Evolutionary conservation across 2,113 vertebrate species (phyloP), one percentile per base, ranked within the genome.

Genomic region (Chaetops frenatus): DNA sequence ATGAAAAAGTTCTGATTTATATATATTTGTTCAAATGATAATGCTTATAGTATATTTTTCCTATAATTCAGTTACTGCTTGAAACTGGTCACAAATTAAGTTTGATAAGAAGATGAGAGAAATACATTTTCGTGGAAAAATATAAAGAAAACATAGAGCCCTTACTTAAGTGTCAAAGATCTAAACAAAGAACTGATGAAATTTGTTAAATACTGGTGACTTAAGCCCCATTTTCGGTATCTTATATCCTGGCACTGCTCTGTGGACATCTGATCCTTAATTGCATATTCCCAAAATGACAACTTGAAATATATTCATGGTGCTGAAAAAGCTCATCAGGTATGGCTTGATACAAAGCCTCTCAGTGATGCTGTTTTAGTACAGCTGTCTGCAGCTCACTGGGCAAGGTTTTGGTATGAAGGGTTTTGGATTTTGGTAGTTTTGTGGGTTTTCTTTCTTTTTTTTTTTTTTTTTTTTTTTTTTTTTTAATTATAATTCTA

Each of bases 391-490:
- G 15, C 13, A 74, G 11, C 15, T 70, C 66, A 12, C 11, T 70
- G 38, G 18, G 5, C 9, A 90, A 86, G 21, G 38, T 38, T 38
- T 38, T 12, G 28, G 15, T 28, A 33, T 13, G 29, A 47, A 82
- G 73, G 3, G 1, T 40, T 57, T 57, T 33, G 3, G 3, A 0
- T 33, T 61, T 4, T 10, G 4, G 33, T 3, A 3, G 2, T 12
- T 5, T n/a, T n/a, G n/a, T n/a, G n/a, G n/a, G n/a, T n/a, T n/a
- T n/a, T n/a, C n/a, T n/a, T n/a, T n/a, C n/a, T n/a, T n/a, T n/a
- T n/a, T 38, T 38, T 38, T 38, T 9, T 38, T 38, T 9, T 38
- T 38, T 38, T 38, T 9, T 38, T 38, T 38, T 38, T 11, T 9
- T 51, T 51, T 70, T 66, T 58, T 4, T 0, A 51, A 24, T 69